phyloP scores from a whole-genome alignment of 1,140 invertebrate genomes.

The Lepidurus couesii region DNA sequence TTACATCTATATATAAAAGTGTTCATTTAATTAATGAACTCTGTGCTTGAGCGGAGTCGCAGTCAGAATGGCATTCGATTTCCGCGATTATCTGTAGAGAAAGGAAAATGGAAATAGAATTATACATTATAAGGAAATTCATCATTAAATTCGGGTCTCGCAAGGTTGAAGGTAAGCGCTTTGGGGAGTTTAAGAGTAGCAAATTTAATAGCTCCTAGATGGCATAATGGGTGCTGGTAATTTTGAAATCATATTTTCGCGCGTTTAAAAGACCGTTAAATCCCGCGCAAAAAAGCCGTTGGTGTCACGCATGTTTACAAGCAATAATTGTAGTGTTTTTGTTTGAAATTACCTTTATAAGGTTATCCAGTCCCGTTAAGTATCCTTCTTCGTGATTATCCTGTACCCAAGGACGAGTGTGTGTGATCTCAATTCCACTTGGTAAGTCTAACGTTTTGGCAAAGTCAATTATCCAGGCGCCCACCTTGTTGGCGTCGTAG shows the following conservation, averaged over 20 bases:
- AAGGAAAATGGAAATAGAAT: neutral
- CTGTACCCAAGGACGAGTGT: slow-evolving; percentile 70
- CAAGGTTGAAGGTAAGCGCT: too few species aligned
- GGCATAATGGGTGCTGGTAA: too few species aligned
- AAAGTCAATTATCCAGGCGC: slow-evolving; percentile 95
- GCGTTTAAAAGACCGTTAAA: too few species aligned
- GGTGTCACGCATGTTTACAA: neutral
- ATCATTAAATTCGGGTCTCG: neutral
- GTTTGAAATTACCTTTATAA: slow-evolving; percentile 44
- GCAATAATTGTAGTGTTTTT: neutral
- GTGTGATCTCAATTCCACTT: slow-evolving; percentile 57
- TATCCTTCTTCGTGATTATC: slow-evolving; percentile 95
- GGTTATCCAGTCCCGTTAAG: slow-evolving; percentile 79
- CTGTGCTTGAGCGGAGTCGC: neutral
- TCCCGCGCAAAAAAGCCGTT: neutral
- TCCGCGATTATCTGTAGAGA: neutral
- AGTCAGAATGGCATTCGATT: neutral
- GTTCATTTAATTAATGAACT: neutral
- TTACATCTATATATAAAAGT: neutral
- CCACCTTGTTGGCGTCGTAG: slow-evolving; percentile 76
- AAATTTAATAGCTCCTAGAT: too few species aligned
- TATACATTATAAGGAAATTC: neutral
- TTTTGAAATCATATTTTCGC: too few species aligned
- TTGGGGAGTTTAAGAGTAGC: too few species aligned
- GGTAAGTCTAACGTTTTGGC: slow-evolving; percentile 79